Evolutionary conservation across 2,113 vertebrate genomes (phyloP).

Genomic region (Malurus alboscapulatus): DNA sequence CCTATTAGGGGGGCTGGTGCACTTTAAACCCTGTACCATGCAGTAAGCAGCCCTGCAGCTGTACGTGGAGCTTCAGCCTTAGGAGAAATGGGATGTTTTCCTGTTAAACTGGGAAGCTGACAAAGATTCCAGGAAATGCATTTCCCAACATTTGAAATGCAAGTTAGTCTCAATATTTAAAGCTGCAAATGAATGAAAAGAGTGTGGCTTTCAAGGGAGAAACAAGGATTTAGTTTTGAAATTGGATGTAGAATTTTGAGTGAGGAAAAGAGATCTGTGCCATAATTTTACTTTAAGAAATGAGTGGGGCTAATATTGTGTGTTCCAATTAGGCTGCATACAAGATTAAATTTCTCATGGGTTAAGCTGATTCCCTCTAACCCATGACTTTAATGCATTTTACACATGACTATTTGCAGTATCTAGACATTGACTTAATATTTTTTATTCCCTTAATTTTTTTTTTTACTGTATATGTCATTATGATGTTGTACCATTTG

Average conservation of each 20-base stretch:
- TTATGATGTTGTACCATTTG: not conserved
- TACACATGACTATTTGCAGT: not conserved
- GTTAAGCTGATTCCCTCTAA: not conserved
- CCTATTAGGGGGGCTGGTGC: not conserved
- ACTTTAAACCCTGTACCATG: not conserved
- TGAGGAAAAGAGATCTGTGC: not conserved
- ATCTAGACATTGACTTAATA: not conserved
- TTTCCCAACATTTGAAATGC: not conserved
- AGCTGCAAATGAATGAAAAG: not conserved
- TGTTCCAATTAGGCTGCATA: not conserved
- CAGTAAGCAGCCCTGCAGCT: not conserved
- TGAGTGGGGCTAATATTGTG: not conserved
- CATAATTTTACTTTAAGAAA: not conserved
- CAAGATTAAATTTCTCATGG: not conserved
- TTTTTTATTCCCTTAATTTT: not conserved
- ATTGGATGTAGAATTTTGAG: not conserved
- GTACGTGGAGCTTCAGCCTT: not conserved
- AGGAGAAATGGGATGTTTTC: not conserved
- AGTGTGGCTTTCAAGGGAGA: not conserved
- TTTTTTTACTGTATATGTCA: not conserved
- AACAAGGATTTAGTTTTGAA: not conserved
- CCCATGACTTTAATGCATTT: accelerated
- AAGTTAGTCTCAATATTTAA: not conserved
- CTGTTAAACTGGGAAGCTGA: not conserved
- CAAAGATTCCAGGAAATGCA: not conserved